Base-by-base conservation (phyloP, 1,140 invertebrate genomes). In the Bombus pyrosoma region DNA sequence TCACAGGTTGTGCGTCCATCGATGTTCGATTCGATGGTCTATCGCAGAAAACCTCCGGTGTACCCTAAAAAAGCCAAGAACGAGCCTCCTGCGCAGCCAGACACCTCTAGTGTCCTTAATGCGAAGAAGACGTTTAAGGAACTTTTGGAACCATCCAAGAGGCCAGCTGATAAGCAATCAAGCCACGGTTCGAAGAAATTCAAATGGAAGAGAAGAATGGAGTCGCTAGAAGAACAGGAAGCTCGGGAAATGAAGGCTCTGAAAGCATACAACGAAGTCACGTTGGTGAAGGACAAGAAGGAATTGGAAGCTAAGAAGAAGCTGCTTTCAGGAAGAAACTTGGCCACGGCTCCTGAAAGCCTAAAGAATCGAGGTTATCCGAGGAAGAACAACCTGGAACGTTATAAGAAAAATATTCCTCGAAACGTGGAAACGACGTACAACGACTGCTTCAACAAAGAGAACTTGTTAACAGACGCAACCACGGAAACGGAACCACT, bases 201-300 rank as follows among this genome's bases (percentile, higher is more conserved):
- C 32, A 84, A 39, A 1, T 32, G 22, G 59, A 84, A 43, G 22
- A 37, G n/a, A 0, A 32, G 1, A 4, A 1, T 5, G 12, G 39
- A 18, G 13, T 41, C 66, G 2, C 32, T 37, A 10, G 75, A 77
- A 4, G 81, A 87, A 3, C 39, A 43, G 41, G 69, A 89, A 15
- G 74, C 81, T 37, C 43, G 59, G 15, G 79, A 90, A 5, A 47
- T 85, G 76, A 90, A 66, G 15, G 79, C 82, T 39, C 37, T 90
- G 34, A 85, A 66, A 15, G 76, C 76, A 18, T 90, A 78, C 37
- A 90, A 90, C 28, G 62, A 90, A 32, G 47, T 86, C 1, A 90
- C 89, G 15, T 18, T 90, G 72, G 9, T 72, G 9, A 68, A 81
- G 15, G 71, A 87, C 25, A 90, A 86, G 66, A 80, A 64, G n/a